Percentiles rank a stretch among this genome's conserved stretches.
Conservation (phyloP, 2,113 vertebrate species). For the Ascaphus truei region DNA sequence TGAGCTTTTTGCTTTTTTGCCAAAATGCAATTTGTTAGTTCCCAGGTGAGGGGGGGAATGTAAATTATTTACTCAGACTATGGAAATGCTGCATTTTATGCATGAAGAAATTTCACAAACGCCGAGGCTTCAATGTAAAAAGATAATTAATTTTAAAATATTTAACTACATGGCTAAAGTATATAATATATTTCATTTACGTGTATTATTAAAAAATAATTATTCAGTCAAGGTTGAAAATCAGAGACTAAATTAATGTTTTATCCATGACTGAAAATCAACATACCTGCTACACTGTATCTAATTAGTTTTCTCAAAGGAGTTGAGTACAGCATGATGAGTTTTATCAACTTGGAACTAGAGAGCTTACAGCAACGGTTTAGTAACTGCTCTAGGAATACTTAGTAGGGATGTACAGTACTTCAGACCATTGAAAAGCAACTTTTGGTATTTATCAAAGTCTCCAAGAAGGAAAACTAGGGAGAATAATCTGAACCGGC, state of each 20-base stretch:
- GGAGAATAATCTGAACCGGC: too few relatives aligned
- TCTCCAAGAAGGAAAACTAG: too few relatives aligned
- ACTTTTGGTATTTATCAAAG: too few relatives aligned
- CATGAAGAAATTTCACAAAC: conserved; percentile 10
- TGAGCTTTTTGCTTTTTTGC: neutral
- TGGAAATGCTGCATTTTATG: conserved; percentile 1
- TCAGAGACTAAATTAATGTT: conserved; percentile 19
- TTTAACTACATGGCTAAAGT: conserved; percentile 1
- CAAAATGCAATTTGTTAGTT: conserved; percentile 4
- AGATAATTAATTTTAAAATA: conserved; percentile 12
- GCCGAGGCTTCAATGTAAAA: neutral
- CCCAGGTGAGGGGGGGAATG: neutral
- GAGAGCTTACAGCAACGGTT: neutral
- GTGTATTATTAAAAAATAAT: conserved; percentile 27
- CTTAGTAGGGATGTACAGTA: too few relatives aligned
- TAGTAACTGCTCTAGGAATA: too few relatives aligned
- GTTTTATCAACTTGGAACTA: conserved; percentile 5
- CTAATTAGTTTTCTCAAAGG: conserved; percentile 16
- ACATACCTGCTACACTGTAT: neutral
- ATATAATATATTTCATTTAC: conserved; percentile 14
- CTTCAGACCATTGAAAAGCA: too few relatives aligned
- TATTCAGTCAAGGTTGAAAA: conserved; percentile 17
- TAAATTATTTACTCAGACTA: neutral
- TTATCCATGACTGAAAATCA: conserved; percentile 28
- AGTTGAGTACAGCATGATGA: neutral